Conservation (phyloP, 2,888 invertebrate genomes). For the Notodonta dromedarius region DNA sequence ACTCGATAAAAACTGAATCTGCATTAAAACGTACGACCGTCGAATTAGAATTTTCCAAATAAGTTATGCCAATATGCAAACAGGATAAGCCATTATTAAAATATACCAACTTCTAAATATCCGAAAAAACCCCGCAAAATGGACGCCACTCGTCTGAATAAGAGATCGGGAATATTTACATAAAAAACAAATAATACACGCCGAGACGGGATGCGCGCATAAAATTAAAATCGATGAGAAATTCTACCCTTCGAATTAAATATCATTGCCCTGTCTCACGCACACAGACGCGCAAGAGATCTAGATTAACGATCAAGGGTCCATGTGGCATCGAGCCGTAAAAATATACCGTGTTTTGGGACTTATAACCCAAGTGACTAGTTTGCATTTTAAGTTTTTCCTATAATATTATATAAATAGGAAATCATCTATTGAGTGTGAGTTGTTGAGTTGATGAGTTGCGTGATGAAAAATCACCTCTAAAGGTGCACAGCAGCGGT, state of each 20-base stretch:
- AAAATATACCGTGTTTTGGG: constrained; percentile 1
- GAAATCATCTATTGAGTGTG: too few relatives aligned
- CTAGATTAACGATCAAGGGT: constrained; percentile 73
- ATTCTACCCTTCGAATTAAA: constrained; percentile 83
- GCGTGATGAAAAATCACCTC: too few relatives aligned
- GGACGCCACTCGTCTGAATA: constrained; percentile 74
- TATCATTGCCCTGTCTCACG: constrained; percentile 78
- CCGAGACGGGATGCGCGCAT: constrained; percentile 82
- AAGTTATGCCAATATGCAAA: constrained; percentile 52
- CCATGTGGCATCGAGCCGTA: constrained; percentile 31
- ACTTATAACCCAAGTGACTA: neutral
- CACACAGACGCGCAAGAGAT: constrained; percentile 62
- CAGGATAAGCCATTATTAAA: constrained; percentile 60
- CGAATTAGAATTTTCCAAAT: constrained; percentile 32
- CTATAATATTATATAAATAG: too few relatives aligned
- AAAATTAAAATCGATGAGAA: constrained; percentile 84
- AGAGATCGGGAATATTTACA: constrained; percentile 80
- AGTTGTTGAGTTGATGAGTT: too few relatives aligned
- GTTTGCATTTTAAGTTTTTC: too few relatives aligned
- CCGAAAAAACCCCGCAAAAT: constrained; percentile 67
- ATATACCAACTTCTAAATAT: constrained; percentile 68
- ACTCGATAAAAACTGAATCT: neutral
- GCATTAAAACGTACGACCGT: constrained; percentile 7
- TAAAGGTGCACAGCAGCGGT: too few relatives aligned
- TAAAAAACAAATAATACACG: constrained; percentile 81